Conservation (phyloP, 2,888 invertebrate species). For the Rugalucina vietnamica region DNA sequence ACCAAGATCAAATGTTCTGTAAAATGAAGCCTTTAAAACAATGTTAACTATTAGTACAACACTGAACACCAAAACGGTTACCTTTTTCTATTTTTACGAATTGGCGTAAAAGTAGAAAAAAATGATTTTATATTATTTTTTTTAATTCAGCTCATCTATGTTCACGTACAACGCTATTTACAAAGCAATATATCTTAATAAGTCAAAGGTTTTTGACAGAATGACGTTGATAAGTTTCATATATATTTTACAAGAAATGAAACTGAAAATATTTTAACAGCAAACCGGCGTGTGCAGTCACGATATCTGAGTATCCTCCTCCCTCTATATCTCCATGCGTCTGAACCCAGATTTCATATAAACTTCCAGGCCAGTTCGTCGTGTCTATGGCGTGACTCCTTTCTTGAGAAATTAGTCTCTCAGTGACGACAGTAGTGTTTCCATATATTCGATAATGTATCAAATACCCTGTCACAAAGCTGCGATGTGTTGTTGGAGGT, state of each 20-base stretch:
- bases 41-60: too few species aligned
- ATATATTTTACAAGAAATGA: too few species aligned
- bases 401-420: background rate
- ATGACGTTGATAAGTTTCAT: too few species aligned
- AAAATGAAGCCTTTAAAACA: background rate
- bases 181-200: too few species aligned
- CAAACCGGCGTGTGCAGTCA: background rate
- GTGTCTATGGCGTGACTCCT: background rate
- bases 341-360: constrained; percentile 7
- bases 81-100: background rate
- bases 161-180: too few species aligned
- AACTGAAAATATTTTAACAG: background rate
- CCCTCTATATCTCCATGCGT: background rate
- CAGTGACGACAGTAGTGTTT: background rate
- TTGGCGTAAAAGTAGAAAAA: background rate
- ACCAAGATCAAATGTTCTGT: background rate
- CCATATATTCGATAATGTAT: background rate
- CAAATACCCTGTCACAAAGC: background rate
- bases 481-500: background rate
- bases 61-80: background rate
- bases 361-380: background rate
- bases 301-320: background rate
- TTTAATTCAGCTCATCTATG: too few species aligned
- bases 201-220: too few species aligned
- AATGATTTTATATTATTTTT: too few species aligned